These are phyloP conservation scores for Brachionus koreanus DNA, from an alignment of 1,140 invertebrate genomes.

Conservation along the genomic window DNA sequence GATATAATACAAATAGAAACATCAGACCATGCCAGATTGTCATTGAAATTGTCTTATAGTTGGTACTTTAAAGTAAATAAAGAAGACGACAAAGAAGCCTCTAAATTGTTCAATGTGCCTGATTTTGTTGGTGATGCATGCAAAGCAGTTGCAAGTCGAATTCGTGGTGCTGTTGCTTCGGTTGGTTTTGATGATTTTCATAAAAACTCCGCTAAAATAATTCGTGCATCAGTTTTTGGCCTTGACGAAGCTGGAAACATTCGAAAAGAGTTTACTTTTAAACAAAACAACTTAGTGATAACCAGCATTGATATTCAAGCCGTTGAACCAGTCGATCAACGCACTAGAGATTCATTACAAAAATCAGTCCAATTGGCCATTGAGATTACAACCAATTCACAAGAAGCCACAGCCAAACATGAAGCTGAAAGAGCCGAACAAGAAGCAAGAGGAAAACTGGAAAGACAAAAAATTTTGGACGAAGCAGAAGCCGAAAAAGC, in stretches of 20 bases:
- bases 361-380: constrained; percentile 63
- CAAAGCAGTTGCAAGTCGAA: constrained; percentile 61
- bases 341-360: constrained; percentile 61
- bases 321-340: constrained; percentile 63
- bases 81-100: constrained; percentile 48
- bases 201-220: constrained; percentile 61
- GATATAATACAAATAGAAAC: constrained; percentile 62
- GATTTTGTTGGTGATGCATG: constrained; percentile 63
- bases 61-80: constrained; percentile 52
- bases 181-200: constrained; percentile 60
- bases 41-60: constrained; percentile 62
- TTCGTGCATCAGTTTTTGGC: constrained; percentile 62
- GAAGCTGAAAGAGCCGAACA: constrained; percentile 63
- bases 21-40: constrained; percentile 61
- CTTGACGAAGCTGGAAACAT: constrained; percentile 58
- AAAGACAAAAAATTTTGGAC: constrained; percentile 61
- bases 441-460: constrained; percentile 61
- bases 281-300: constrained; percentile 58
- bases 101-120: constrained; percentile 61
- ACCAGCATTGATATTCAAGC: constrained; percentile 63
- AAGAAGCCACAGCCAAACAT: constrained; percentile 58
- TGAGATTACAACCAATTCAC: constrained; percentile 62
- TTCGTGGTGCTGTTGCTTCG: constrained; percentile 61
- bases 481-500: constrained; percentile 60
- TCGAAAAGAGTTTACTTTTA: constrained; percentile 56